Conservation (phyloP, 2,888 invertebrate species). For the Antitype chi region DNA sequence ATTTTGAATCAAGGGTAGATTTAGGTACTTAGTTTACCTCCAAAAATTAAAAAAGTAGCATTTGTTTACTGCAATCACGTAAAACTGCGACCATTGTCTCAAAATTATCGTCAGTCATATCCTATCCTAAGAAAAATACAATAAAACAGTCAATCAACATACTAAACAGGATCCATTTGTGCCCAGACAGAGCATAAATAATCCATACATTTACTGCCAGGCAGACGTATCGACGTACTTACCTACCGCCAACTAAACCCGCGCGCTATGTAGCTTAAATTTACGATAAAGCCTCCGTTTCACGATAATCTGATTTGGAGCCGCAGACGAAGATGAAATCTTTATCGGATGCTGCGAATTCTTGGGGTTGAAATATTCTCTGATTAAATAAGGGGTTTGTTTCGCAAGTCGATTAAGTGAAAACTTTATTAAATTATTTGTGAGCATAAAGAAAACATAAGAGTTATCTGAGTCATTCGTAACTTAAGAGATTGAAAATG, state of each 20-base stretch:
- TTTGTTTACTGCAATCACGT: too few species aligned
- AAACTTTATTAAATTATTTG: not conserved
- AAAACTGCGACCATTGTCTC: too few species aligned
- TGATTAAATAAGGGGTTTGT: not conserved
- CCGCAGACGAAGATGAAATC: conserved; percentile 5
- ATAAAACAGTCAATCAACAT: conserved; percentile 19
- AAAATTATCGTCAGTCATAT: not conserved
- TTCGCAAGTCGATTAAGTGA: not conserved
- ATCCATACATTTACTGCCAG: conserved; percentile 34
- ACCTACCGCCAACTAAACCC: not conserved
- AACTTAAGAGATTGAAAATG: not conserved
- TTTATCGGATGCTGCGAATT: conserved; percentile 15
- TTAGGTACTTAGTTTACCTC: not conserved
- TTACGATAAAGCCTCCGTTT: conserved; percentile 27
- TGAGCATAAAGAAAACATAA: not conserved
- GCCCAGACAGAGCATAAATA: conserved; percentile 41
- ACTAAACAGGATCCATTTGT: conserved; percentile 12
- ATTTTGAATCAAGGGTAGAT: not conserved
- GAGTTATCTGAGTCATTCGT: not conserved
- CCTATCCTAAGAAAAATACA: not conserved
- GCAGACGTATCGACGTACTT: conserved; percentile 12
- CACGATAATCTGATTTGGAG: conserved; percentile 34
- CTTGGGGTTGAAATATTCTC: not conserved
- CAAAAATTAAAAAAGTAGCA: not conserved
- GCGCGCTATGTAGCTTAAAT: conserved; percentile 16